Evolutionary conservation across 2,113 vertebrate genomes (phyloP).

Genomic region (Hyla sarda): DNA sequence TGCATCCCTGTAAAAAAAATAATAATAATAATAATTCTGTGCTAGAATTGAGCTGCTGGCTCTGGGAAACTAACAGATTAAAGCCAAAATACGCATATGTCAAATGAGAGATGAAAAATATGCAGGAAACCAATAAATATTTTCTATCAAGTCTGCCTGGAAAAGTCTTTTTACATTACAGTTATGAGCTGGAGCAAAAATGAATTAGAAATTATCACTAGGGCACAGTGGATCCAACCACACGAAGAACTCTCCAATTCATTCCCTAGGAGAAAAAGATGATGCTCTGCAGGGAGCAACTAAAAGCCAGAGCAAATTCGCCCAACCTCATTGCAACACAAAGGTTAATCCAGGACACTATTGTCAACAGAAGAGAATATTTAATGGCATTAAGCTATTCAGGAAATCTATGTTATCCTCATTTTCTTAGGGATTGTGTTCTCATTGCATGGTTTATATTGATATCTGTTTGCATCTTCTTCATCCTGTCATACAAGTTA

Average conservation of each 20-base stretch:
- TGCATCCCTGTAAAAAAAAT: slow-evolving; percentile 29
- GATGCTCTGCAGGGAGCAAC: slow-evolving; percentile 6
- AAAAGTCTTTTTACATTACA: slow-evolving; percentile 52
- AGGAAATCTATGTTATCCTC: background rate
- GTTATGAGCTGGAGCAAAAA: slow-evolving; percentile 41
- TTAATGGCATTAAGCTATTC: background rate
- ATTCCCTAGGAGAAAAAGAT: background rate
- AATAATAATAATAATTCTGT: too few relatives aligned
- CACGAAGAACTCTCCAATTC: background rate
- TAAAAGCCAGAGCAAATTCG: background rate
- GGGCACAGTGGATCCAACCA: background rate
- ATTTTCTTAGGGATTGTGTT: background rate
- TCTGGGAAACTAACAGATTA: slow-evolving; percentile 46
- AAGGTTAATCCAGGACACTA: slow-evolving; percentile 20
- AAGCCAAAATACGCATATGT: slow-evolving; percentile 54
- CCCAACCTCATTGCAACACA: background rate
- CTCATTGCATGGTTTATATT: slow-evolving; percentile 17
- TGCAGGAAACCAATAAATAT: slow-evolving; percentile 48
- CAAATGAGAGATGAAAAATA: slow-evolving; percentile 46
- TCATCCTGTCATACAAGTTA: background rate
- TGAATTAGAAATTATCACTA: slow-evolving; percentile 26
- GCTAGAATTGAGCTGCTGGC: slow-evolving; percentile 38
- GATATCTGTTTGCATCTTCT: background rate
- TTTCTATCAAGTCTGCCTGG: slow-evolving; percentile 45
- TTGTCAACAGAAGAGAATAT: background rate